phyloP scores from a whole-genome alignment of 2,888 invertebrate species.

The Tenthredo amoena region DNA sequence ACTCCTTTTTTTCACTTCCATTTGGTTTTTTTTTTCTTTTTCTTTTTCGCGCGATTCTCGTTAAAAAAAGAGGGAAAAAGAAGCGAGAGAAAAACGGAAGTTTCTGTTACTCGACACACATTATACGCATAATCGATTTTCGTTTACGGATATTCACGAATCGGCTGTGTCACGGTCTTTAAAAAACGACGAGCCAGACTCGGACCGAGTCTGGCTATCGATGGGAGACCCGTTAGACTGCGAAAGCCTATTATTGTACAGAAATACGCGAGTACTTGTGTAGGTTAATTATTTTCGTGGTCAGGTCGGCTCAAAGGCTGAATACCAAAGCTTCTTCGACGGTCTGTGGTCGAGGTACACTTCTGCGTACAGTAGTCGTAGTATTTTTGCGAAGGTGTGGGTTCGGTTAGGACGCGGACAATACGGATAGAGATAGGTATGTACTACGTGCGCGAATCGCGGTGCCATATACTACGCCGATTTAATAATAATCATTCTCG shows the following conservation, averaged over 20 bases:
- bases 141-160: slow-evolving; percentile 11
- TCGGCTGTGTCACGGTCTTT: slow-evolving; percentile 4
- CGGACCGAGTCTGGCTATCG: neutral
- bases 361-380: neutral
- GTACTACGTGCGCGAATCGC: neutral
- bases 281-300: slow-evolving; percentile 25
- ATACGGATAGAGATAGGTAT: neutral
- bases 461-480: neutral
- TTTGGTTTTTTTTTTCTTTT: neutral
- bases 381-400: neutral
- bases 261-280: neutral
- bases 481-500: neutral
- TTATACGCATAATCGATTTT: neutral
- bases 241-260: neutral
- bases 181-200: neutral
- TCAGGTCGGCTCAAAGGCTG: neutral
- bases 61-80: neutral
- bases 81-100: neutral
- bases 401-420: neutral
- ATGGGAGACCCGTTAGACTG: slow-evolving; percentile 2
- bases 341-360: neutral
- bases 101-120: slow-evolving; percentile 7
- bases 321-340: neutral
- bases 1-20: neutral
- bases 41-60: neutral